Evolutionary conservation across 2,113 vertebrate genomes (phyloP), one percentile per base, ranked within the genome.

Genomic region (Circaetus gallicus): DNA sequence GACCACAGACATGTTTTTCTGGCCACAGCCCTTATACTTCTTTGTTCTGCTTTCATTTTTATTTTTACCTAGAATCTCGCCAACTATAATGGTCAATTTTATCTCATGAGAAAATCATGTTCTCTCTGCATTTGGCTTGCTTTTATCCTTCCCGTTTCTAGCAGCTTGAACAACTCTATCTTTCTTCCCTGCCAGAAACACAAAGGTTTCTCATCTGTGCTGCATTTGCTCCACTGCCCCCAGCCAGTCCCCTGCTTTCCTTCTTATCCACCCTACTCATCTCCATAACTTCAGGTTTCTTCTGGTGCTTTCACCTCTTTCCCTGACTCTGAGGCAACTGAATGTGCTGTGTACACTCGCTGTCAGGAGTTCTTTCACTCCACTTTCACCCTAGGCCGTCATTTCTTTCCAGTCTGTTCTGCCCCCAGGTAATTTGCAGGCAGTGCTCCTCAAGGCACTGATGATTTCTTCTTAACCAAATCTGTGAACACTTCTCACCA

Each of bases 121-220:
- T 83, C 5, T 43, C 14, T 61, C 29, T 81, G 31, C 26, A 9
- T 43, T 50, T 82, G 61, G 16, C 3, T 3, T 89, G 7, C 13
- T 50, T 83, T 83, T 69, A 36, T 20, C 63, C 6, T 83, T 89
- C 49, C 40, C 8, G 4, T 62, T 42, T 66, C 24, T 36, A 63
- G 7, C 6, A 67, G 21, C 16, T n/a, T 34, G 49, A 63, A 55
- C 38, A 38, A 16, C 5, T 63, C 56, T 38, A 2, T 11, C 56
- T 66, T 76, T 47, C 36, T 45, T 43, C 17, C 16, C 10, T 63
- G 38, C 4, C 13, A 42, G n/a, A 84, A 89, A 32, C 55, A 36
- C 4, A 6, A 2, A 2, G 9, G 11, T 55, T 89, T 94, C 52
- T 87, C 50, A 4, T n/a, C n/a, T 50, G 21, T 0, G 0, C 50